Percentiles rank a stretch among this genome's conserved stretches.
These are phyloP conservation scores for Gnathonemus echidnorhynchus DNA, from an alignment of 2,113 vertebrate species.

Conservation along the genomic window DNA sequence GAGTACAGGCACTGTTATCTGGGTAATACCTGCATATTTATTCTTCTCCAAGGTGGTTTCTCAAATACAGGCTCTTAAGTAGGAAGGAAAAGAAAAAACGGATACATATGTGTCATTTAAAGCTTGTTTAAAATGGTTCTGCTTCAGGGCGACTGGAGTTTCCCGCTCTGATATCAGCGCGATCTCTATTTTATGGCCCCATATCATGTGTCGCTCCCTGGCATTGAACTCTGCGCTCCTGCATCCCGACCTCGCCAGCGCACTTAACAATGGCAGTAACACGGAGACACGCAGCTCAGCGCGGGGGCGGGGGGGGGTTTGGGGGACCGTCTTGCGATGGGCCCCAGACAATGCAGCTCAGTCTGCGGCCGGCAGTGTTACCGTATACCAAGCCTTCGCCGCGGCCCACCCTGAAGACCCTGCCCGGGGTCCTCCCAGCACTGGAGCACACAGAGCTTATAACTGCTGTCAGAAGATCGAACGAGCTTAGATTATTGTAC, in stretches of 20 bases:
- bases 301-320: too few relatives aligned
- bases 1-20: neutral
- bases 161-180: neutral
- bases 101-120: conserved; percentile 5
- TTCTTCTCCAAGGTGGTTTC: neutral
- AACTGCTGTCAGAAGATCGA: neutral
- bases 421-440: neutral
- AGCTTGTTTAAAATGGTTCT: conserved; percentile 6
- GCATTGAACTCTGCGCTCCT: neutral
- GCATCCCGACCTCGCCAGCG: neutral
- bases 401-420: neutral
- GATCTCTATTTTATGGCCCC: conserved; percentile 4
- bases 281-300: neutral
- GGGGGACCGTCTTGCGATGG: neutral
- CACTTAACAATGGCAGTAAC: neutral
- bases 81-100: neutral
- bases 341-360: neutral
- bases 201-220: neutral
- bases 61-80: neutral
- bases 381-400: neutral
- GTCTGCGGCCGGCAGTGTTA: neutral
- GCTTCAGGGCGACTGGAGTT: conserved; percentile 13
- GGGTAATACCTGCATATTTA: neutral
- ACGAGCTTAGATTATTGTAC: neutral
- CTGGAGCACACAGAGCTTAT: neutral